Conservation (phyloP, 1,140 invertebrate genomes). For the Rhagoletis zephyria region DNA sequence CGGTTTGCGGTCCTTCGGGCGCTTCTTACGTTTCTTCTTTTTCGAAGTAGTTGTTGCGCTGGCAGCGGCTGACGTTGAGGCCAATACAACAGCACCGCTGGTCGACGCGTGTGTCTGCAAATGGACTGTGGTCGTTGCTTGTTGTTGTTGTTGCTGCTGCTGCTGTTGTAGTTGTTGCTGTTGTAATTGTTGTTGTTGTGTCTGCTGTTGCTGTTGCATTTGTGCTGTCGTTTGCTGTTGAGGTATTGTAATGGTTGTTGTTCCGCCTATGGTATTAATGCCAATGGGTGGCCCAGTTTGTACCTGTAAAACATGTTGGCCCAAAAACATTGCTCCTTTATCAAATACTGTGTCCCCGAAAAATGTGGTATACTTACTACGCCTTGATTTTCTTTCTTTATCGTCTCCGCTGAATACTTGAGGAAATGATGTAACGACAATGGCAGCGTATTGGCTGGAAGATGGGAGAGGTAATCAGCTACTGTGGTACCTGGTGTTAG, state of each 20-base stretch:
- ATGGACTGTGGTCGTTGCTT: conserved; percentile 57
- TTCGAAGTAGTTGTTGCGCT: conserved; percentile 71
- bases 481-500: conserved; percentile 83
- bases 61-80: conserved; percentile 53
- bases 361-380: conserved; percentile 64
- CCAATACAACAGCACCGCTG: conserved; percentile 27
- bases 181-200: conserved; percentile 62
- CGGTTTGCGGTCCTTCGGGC: conserved; percentile 84
- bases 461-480: conserved; percentile 85
- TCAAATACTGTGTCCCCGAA: neutral
- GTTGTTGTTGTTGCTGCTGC: conserved; percentile 61
- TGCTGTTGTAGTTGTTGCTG: too few relatives aligned
- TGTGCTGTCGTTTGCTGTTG: conserved; percentile 59
- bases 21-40: conserved; percentile 89
- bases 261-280: conserved; percentile 69
- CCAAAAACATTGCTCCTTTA: conserved; percentile 9
- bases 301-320: conserved; percentile 66
- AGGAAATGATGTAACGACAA: conserved; percentile 87
- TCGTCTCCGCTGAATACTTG: conserved; percentile 86
- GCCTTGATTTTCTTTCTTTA: conserved; percentile 80
- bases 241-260: conserved; percentile 71
- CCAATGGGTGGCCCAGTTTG: conserved; percentile 71
- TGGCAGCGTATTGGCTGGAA: conserved; percentile 82
- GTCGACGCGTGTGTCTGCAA: conserved; percentile 32
- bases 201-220: too few relatives aligned